phyloP scores from a whole-genome alignment of 2,888 invertebrate species.

The Drosophila hawaiiensis region DNA sequence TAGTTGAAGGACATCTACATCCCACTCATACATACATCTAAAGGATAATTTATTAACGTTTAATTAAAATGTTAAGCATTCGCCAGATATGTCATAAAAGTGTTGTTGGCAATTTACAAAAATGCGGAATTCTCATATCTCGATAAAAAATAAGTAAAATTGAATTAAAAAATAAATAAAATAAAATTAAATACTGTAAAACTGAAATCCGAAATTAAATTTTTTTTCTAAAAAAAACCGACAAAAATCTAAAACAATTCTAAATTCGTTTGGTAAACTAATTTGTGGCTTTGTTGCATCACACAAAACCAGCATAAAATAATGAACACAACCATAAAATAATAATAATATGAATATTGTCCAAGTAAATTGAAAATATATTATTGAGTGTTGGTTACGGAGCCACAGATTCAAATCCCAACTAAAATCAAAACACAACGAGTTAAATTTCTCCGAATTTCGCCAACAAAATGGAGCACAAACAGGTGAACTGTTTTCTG shows the following conservation, averaged over 20 bases:
- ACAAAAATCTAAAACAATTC: conserved; percentile 37
- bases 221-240: conserved; percentile 16
- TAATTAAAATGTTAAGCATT: conserved; percentile 52
- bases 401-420: conserved; percentile 48
- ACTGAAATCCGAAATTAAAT: conserved; percentile 7
- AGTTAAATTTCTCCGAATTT: conserved; percentile 12
- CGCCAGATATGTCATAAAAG: conserved; percentile 39
- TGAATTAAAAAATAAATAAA: background rate
- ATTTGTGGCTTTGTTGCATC: conserved; percentile 30
- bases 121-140: conserved; percentile 27
- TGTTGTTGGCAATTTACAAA: conserved; percentile 40
- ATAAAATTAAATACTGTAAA: conserved; percentile 3
- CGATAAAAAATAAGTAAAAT: conserved; percentile 26
- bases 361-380: conserved; percentile 45
- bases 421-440: conserved; percentile 32
- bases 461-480: conserved; percentile 75
- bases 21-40: background rate
- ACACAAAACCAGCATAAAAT: conserved; percentile 19
- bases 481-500: conserved; percentile 76
- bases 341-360: conserved; percentile 39
- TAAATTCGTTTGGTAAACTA: conserved; percentile 42
- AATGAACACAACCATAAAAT: conserved; percentile 6
- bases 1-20: background rate
- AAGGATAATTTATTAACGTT: conserved; percentile 6
- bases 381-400: conserved; percentile 47